A percentile compares a stretch with the other conserved stretches of the same genome.
These are phyloP conservation scores for Urocitellus parryii DNA, from an alignment of 2,113 vertebrate genomes.

Conservation along the genomic window DNA sequence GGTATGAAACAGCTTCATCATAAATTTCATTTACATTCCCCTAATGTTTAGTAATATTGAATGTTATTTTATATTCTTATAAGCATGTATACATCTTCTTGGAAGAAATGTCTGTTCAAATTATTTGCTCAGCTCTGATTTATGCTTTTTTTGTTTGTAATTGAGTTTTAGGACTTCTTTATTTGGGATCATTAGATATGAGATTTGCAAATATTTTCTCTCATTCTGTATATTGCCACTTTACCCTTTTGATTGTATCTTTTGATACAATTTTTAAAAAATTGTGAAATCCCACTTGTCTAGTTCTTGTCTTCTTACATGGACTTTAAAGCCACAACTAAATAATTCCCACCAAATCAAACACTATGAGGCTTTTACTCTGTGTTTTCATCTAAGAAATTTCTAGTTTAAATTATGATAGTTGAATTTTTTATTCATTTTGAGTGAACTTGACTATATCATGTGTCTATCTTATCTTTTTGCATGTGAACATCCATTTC, in stretches of 20 bases:
- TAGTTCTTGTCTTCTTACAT: neutral
- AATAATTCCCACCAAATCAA: neutral
- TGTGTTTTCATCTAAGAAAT: neutral
- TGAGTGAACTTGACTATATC: neutral
- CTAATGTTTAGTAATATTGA: neutral
- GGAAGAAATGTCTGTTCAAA: neutral
- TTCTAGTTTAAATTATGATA: neutral
- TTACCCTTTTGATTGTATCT: too few species aligned
- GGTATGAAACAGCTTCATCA: neutral
- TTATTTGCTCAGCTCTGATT: neutral
- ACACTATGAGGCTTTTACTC: neutral
- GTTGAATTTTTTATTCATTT: neutral
- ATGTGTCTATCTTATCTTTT: neutral
- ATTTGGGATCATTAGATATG: neutral
- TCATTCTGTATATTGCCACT: neutral
- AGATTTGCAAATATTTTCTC: neutral
- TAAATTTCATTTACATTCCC: neutral
- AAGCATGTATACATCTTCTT: neutral
- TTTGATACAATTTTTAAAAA: too few species aligned
- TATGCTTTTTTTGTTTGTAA: neutral
- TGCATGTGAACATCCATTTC: neutral
- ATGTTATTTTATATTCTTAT: neutral
- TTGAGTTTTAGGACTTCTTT: neutral
- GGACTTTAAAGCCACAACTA: neutral
- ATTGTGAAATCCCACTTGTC: too few species aligned